Evolutionary conservation across 2,113 vertebrate species (phyloP), one percentile per base, ranked within the genome.

Genomic region (Kryptolebias marmoratus): DNA sequence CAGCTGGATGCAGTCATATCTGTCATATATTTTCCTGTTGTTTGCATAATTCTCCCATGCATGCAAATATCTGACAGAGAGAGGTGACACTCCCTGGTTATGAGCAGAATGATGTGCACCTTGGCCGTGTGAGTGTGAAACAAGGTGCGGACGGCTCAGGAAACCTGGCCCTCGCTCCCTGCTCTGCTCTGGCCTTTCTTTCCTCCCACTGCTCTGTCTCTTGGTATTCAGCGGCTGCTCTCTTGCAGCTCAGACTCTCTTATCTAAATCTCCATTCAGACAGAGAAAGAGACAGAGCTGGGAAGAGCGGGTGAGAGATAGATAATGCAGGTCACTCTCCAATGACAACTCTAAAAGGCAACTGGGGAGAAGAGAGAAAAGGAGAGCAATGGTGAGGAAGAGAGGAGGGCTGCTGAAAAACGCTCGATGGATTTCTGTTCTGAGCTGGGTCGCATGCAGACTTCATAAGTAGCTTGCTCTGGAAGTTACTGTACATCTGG

Each of bases 291-390:
- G 87, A 77, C 79, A 71, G 77, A 75, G 81, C 65, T 1, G 71
- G 32, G 47, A 70, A 65, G 80, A 78, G 82, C 32, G 71, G 82
- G 84, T 73, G 75, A 82, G 74, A 75, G 77, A 89, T 61, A 81
- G 90, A 91, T 91, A 91, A 91, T 89, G 75, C 90, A 88, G 90
- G 90, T 90, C 90, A 89, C 86, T 90, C 86, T 84, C 82, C 90
- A 89, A 91, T 88, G 88, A 89, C 90, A 80, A 81, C 75, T 83
- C 88, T 89, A 87, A 91, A 89, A 91, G 81, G 78, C 79, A 84
- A 88, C 87, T 56, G 65, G 90, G 82, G 80, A 89, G 75, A 67
- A 56, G 49, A 72, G 68, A 61, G 59, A 53, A 64, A 39, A 52
- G 48, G n/a, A 47, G 60, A 73, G 68, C 31, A 58, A 45, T 42